phyloP scores from a whole-genome alignment of 2,797 vertebrate species.

The Poeciliopsis gracilis region DNA sequence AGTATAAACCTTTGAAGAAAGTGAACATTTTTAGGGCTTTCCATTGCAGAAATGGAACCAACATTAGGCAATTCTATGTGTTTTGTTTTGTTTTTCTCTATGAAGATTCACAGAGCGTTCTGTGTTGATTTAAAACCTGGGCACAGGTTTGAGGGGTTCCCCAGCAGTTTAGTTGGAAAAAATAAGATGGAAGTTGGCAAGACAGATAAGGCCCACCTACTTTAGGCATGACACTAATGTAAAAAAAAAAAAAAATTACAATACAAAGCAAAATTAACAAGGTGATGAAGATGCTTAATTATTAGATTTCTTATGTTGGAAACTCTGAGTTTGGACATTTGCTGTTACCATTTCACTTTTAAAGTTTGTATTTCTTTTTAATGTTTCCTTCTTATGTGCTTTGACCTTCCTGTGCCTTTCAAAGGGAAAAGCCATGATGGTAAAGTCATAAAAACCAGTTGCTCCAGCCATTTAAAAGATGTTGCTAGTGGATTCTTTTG shows the following conservation, averaged over 20 bases:
- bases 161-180: neutral
- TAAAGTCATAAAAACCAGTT: neutral
- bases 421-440: constrained; percentile 30
- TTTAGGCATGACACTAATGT: neutral
- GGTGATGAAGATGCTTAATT: neutral
- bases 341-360: constrained; percentile 1
- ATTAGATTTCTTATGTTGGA: neutral
- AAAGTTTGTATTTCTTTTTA: constrained; percentile 51
- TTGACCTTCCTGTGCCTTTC: constrained; percentile 1
- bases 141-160: neutral
- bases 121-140: neutral
- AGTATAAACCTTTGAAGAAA: neutral
- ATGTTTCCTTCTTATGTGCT: neutral
- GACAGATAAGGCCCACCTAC: neutral
- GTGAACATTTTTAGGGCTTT: neutral
- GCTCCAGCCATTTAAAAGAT: neutral
- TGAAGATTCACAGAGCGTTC: neutral
- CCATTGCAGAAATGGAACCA: no score
- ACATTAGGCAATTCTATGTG: neutral
- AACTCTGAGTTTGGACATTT: neutral
- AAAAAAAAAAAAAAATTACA: neutral
- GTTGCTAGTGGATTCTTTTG: neutral
- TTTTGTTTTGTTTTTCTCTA: neutral
- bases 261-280: neutral
- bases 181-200: neutral